Evolutionary conservation across 2,113 vertebrate genomes (phyloP).

Genomic region (Polypterus senegalus): DNA sequence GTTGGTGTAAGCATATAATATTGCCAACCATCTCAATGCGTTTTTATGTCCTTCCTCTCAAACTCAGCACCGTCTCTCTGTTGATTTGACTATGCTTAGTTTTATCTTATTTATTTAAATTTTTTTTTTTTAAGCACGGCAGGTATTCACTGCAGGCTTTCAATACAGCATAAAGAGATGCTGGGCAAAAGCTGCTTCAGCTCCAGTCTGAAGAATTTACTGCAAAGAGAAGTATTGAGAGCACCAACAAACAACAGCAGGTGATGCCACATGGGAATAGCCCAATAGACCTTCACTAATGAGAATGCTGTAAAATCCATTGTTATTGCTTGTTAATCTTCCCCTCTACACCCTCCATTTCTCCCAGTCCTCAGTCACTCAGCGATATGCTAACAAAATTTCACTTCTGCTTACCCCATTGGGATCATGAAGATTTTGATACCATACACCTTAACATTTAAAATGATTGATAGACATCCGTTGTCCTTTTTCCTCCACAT

Average conservation of each 20-base stretch:
- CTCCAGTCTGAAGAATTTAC: not conserved
- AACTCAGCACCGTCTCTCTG: no score
- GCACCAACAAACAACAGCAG: not conserved
- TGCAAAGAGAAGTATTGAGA: not conserved
- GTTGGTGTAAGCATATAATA: no score
- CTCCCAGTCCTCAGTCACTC: not conserved
- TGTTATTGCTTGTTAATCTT: constrained; percentile 16
- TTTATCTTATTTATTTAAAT: no score
- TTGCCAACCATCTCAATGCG: no score
- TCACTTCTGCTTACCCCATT: constrained; percentile 7
- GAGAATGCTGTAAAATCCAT: constrained; percentile 17
- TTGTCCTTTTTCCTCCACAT: constrained; percentile 73
- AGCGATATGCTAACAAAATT: constrained; percentile 24
- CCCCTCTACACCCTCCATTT: constrained; percentile 7
- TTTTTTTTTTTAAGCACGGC: no score
- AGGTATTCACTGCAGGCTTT: no score
- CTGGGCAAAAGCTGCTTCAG: no score
- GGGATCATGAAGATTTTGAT: constrained; percentile 46
- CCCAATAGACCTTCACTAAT: constrained; percentile 18
- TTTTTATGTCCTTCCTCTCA: no score
- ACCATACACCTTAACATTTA: constrained; percentile 71
- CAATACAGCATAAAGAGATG: no score
- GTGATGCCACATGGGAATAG: constrained; percentile 1
- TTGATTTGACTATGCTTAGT: no score
- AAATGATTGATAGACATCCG: constrained; percentile 81